A percentile compares a stretch with the other conserved stretches of the same genome.
phyloP scores from a whole-genome alignment of 2,113 vertebrate species.

The Cavia porcellus region DNA sequence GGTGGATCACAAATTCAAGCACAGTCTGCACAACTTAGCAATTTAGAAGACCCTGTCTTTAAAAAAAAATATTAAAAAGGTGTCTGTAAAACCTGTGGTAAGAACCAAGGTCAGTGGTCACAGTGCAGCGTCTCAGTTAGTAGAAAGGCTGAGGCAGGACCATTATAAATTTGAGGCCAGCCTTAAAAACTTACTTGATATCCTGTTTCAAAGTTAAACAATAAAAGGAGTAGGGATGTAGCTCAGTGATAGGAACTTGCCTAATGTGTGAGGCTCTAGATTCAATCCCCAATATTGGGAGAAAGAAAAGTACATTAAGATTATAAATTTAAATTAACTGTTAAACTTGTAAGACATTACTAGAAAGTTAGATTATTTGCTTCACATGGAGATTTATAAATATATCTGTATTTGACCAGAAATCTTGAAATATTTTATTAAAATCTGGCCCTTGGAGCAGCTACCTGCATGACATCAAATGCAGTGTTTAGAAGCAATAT shows the following conservation, averaged over 20 bases:
- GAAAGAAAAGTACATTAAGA: background rate
- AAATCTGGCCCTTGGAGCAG: background rate
- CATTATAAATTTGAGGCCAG: background rate
- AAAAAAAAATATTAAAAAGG: background rate
- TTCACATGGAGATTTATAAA: conserved; percentile 12
- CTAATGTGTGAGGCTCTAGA: background rate
- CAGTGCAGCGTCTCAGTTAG: background rate
- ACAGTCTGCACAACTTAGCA: background rate
- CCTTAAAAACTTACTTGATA: background rate
- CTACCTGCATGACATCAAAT: background rate
- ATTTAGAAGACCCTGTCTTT: background rate
- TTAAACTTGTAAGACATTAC: background rate
- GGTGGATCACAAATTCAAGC: background rate
- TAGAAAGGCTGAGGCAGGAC: background rate
- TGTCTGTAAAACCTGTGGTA: background rate
- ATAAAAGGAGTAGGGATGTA: background rate
- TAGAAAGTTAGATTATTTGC: background rate
- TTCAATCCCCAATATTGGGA: background rate
- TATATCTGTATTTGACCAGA: background rate
- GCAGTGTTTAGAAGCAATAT: background rate
- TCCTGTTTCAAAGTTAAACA: background rate
- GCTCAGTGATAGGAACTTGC: background rate
- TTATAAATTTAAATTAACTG: background rate
- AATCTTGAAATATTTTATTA: conserved; percentile 6
- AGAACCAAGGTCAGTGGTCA: background rate